Evolutionary conservation across 1,140 invertebrate genomes (phyloP).

Genomic region (Hyles vespertilio): DNA sequence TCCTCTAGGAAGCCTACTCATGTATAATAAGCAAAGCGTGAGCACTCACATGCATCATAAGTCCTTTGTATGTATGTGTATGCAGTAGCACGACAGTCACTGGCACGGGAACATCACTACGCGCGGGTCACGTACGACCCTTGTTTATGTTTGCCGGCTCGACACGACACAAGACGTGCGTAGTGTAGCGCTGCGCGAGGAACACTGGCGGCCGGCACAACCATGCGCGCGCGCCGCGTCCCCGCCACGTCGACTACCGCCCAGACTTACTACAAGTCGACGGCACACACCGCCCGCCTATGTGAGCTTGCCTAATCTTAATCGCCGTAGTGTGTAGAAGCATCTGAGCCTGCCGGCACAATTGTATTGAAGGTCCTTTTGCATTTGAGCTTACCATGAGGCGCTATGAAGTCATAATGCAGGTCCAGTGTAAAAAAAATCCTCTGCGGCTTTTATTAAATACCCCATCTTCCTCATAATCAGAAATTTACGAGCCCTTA

Average conservation of each 20-base stretch:
- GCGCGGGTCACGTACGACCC: slow-evolving; percentile 42
- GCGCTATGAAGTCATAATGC: no score
- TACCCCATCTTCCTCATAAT: no score
- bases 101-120: slow-evolving; percentile 51
- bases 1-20: no score
- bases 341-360: no score
- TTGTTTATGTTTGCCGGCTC: slow-evolving; percentile 41
- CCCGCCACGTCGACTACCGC: slow-evolving; percentile 19
- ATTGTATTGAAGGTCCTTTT: no score
- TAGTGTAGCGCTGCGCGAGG: slow-evolving; percentile 35
- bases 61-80: slow-evolving; percentile 25
- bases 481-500: no score
- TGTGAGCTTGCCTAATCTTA: neutral
- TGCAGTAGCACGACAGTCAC: slow-evolving; percentile 33
- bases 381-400: no score
- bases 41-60: slow-evolving; percentile 68
- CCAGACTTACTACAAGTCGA: slow-evolving; percentile 4
- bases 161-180: slow-evolving; percentile 24
- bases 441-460: no score
- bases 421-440: no score
- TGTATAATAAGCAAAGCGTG: neutral
- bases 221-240: slow-evolving; percentile 19
- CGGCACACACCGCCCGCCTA: slow-evolving; percentile 1
- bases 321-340: neutral
- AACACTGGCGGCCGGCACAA: slow-evolving; percentile 32